Evolutionary conservation across 2,113 vertebrate genomes (phyloP).

Genomic region (Onychorhynchus coronatus): DNA sequence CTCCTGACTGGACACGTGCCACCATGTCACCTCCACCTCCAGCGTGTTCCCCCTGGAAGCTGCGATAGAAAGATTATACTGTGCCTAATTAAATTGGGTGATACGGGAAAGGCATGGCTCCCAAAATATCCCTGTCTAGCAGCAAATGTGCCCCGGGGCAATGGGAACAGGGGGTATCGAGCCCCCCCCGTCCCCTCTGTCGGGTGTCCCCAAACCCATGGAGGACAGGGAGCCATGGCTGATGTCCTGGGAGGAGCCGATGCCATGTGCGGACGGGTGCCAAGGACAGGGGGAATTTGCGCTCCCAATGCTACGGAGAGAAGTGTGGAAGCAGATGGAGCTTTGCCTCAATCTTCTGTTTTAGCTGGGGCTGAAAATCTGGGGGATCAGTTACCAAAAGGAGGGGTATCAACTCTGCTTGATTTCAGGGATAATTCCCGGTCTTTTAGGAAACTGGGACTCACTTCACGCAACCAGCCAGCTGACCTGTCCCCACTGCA

Average conservation of each 20-base stretch:
- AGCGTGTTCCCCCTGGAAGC: neutral
- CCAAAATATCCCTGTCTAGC: neutral
- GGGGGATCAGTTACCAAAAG: neutral
- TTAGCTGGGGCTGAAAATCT: neutral
- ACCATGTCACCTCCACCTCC: neutral
- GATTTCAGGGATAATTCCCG: neutral
- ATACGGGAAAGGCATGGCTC: neutral
- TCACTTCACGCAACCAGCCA: accelerated
- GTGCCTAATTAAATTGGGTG: neutral
- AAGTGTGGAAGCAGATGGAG: neutral
- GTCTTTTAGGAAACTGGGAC: neutral
- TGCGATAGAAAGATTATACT: neutral
- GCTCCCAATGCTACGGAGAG: accelerated
- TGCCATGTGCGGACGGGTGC: accelerated
- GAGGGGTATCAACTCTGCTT: neutral
- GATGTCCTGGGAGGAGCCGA: accelerated
- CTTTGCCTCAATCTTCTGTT: neutral
- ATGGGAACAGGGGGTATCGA: neutral
- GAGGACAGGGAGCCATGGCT: accelerated
- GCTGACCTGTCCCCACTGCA: neutral
- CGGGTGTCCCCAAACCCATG: accelerated
- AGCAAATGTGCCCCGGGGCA: neutral
- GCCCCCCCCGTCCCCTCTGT: neutral
- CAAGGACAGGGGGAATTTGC: accelerated
- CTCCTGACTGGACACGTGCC: neutral